Evolutionary conservation across 1,140 invertebrate genomes (phyloP).

Genomic region (Drosophila kikkawai): DNA sequence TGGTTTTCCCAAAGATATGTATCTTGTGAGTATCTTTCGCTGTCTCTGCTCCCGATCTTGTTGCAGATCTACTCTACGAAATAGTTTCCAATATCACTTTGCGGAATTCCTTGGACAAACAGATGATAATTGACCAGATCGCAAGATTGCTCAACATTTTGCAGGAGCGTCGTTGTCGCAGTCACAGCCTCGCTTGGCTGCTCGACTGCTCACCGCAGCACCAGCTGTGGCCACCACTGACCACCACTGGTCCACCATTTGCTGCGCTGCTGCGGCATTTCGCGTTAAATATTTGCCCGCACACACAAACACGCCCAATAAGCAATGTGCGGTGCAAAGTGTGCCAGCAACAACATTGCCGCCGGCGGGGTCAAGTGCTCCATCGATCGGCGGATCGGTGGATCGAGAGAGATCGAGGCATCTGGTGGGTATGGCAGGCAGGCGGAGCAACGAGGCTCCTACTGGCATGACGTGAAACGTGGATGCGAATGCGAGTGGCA

Average conservation of each 20-base stretch:
- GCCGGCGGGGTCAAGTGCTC: slow-evolving; percentile 70
- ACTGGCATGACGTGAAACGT: slow-evolving; percentile 56
- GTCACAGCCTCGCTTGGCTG: slow-evolving; percentile 22
- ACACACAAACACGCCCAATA: slow-evolving; percentile 70
- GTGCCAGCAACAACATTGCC: slow-evolving; percentile 63
- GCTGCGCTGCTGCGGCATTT: slow-evolving; percentile 62
- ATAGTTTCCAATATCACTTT: slow-evolving; percentile 26
- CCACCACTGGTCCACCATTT: slow-evolving; percentile 42
- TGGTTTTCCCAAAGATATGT: not conserved
- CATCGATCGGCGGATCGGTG: slow-evolving; percentile 36
- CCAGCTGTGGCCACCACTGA: slow-evolving; percentile 17
- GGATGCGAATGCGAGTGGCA: slow-evolving; percentile 58
- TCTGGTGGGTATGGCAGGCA: not conserved
- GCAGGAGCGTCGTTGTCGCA: slow-evolving; percentile 59
- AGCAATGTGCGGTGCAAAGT: slow-evolving; percentile 74
- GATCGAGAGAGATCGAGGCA: slow-evolving; percentile 15
- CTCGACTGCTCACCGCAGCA: not conserved
- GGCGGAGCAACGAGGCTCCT: slow-evolving; percentile 19
- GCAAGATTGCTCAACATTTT: slow-evolving; percentile 57
- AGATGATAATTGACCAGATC: slow-evolving; percentile 49
- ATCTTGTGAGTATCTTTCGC: not conserved
- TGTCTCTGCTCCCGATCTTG: slow-evolving; percentile 19
- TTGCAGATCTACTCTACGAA: not conserved
- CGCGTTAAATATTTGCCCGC: slow-evolving; percentile 78
- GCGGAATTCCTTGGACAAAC: slow-evolving; percentile 42